These are phyloP conservation scores for Athetis lepigone DNA, from an alignment of 2,888 invertebrate genomes.

Conservation along the genomic window DNA sequence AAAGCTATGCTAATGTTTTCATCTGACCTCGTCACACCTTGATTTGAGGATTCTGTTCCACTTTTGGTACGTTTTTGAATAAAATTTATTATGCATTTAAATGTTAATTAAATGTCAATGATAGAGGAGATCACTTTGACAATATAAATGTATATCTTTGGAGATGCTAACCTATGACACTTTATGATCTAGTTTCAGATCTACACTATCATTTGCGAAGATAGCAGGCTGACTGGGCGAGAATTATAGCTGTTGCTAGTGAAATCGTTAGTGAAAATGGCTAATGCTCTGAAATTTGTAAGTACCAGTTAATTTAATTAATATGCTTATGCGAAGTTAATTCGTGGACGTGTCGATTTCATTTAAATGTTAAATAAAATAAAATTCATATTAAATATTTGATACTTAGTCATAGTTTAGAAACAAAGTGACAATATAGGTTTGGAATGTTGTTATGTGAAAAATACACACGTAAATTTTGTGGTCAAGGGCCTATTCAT, in stretches of 20 bases:
- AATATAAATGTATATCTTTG: conserved; percentile 77
- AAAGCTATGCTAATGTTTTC: conserved; percentile 82
- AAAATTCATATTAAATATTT: not conserved
- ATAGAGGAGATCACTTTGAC: conserved; percentile 79
- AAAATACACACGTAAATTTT: conserved; percentile 26
- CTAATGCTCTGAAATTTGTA: conserved; percentile 71
- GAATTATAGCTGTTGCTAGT: conserved; percentile 57
- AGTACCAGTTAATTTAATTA: conserved; percentile 67
- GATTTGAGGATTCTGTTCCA: conserved; percentile 84
- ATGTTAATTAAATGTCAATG: conserved; percentile 87
- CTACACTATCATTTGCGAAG: conserved; percentile 78
- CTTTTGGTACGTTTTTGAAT: conserved; percentile 83
- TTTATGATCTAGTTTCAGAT: conserved; percentile 86
- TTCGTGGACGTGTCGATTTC: conserved; percentile 1
- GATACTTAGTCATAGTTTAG: conserved; percentile 18
- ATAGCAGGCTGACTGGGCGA: conserved; percentile 71
- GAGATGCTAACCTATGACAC: conserved; percentile 76
- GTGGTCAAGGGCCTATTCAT: conserved; percentile 22
- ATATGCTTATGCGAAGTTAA: conserved; percentile 28
- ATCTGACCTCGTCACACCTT: conserved; percentile 84
- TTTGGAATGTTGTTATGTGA: conserved; percentile 48
- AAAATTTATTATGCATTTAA: conserved; percentile 85
- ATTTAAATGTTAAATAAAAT: conserved; percentile 27
- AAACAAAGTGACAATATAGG: conserved; percentile 48
- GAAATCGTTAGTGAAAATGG: conserved; percentile 65